These are phyloP conservation scores for Limenitis camilla DNA, from an alignment of 2,888 invertebrate genomes.

Conservation along the genomic window DNA sequence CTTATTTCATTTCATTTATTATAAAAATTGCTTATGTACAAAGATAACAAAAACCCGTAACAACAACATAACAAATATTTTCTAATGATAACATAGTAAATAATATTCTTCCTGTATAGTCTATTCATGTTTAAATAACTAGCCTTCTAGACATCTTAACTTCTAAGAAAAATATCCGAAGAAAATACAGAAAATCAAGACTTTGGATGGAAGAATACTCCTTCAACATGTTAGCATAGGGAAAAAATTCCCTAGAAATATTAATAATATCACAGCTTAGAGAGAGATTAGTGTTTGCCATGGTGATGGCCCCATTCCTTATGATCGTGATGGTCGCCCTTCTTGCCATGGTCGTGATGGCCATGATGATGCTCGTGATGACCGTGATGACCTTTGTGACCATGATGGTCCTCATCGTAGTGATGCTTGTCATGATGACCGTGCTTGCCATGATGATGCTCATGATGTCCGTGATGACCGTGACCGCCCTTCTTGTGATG, in stretches of 20 bases:
- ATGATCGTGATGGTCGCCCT: conserved; percentile 62
- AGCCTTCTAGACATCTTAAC: conserved; percentile 16
- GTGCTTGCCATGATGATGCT: conserved; percentile 64
- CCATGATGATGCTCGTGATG: conserved; percentile 67
- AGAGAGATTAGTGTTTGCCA: conserved; percentile 54
- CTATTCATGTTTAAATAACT: not conserved
- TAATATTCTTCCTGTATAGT: conserved; percentile 3
- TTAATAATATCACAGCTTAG: conserved; percentile 52
- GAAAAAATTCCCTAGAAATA: conserved; percentile 15
- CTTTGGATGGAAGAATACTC: conserved; percentile 1
- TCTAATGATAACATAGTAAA: conserved; percentile 13
- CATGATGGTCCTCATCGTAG: conserved; percentile 59
- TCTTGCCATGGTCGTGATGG: conserved; percentile 68
- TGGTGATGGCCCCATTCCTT: conserved; percentile 68
- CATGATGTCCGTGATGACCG: conserved; percentile 59
- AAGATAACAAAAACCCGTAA: conserved; percentile 31
- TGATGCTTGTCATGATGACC: conserved; percentile 67
- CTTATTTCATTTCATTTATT: conserved; percentile 13
- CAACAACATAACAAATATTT: conserved; percentile 20
- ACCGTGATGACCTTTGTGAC: conserved; percentile 68
- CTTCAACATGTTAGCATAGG: conserved; percentile 15
- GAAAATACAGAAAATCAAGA: conserved; percentile 1
- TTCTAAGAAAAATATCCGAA: conserved; percentile 13
- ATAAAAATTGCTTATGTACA: conserved; percentile 23
- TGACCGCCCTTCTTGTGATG: conserved; percentile 68